These are phyloP conservation scores for Ptyas mucosa DNA, from an alignment of 2,113 vertebrate genomes.

Conservation along the genomic window DNA sequence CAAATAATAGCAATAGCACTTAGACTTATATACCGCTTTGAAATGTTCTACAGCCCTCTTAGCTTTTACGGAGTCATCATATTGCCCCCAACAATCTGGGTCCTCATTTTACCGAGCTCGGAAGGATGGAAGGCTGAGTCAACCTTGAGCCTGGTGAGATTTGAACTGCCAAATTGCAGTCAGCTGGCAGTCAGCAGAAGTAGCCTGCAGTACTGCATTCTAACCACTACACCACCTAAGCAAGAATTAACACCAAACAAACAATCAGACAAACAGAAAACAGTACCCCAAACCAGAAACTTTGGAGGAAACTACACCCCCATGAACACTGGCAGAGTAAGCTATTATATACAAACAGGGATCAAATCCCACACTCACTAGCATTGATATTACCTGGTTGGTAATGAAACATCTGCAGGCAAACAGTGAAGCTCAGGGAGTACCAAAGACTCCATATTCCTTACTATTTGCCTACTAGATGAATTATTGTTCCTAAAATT, in stretches of 20 bases:
- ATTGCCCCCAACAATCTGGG: no score
- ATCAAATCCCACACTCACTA: neutral
- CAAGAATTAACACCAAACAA: neutral
- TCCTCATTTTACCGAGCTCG: no score
- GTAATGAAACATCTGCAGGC: neutral
- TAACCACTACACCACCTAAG: neutral
- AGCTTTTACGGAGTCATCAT: no score
- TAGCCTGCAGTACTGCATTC: no score
- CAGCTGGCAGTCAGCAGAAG: no score
- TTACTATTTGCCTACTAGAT: neutral
- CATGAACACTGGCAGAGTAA: neutral
- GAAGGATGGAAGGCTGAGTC: no score
- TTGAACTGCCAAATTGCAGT: no score
- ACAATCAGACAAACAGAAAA: neutral
- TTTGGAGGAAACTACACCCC: neutral
- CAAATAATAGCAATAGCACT: no score
- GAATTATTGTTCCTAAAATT: neutral
- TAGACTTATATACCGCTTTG: no score
- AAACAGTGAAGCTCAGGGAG: neutral
- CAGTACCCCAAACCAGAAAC: neutral
- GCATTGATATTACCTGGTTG: neutral
- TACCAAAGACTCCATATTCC: no score
- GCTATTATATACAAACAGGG: neutral
- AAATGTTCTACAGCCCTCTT: no score
- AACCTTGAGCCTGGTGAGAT: no score